Percentiles rank a stretch among this genome's conserved stretches.
Conservation (phyloP, 2,888 invertebrate genomes). For the Cryptus viduatorius region DNA sequence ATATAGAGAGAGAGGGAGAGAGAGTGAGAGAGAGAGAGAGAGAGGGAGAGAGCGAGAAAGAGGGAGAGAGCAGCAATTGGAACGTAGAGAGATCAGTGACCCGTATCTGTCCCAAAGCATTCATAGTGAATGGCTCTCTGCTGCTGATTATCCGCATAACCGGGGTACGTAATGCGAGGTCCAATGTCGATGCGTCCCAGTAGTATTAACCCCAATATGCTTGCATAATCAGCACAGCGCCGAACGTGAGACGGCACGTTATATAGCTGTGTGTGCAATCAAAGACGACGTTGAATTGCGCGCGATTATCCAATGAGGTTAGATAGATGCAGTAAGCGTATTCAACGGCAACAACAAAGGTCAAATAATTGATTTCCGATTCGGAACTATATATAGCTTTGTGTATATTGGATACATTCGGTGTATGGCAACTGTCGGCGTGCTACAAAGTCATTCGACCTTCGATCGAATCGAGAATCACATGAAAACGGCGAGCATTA, state of each 20-base stretch:
- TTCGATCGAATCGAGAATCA: slow-evolving; percentile 9
- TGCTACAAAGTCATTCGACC: slow-evolving; percentile 34
- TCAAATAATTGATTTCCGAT: slow-evolving; percentile 74
- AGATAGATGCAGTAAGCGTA: slow-evolving; percentile 42
- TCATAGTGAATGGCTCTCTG: slow-evolving; percentile 11
- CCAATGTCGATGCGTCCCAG: slow-evolving; percentile 32
- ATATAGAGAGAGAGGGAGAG: background rate
- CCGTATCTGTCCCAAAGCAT: slow-evolving; percentile 73
- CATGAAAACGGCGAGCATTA: background rate
- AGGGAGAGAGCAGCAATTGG: background rate
- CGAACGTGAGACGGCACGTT: background rate
- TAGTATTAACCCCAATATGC: slow-evolving; percentile 47
- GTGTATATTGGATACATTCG: background rate
- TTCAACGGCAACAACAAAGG: slow-evolving; percentile 67
- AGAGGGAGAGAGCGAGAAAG: background rate
- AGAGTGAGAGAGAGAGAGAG: background rate
- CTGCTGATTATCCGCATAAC: slow-evolving; percentile 26
- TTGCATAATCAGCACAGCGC: slow-evolving; percentile 49
- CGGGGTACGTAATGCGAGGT: slow-evolving; percentile 6
- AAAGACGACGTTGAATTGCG: slow-evolving; percentile 64
- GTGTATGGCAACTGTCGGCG: slow-evolving; percentile 5
- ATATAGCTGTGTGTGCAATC: slow-evolving; percentile 19
- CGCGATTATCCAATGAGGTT: slow-evolving; percentile 67
- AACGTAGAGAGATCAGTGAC: slow-evolving; percentile 27
- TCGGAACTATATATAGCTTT: slow-evolving; percentile 18